Evolutionary conservation across 1,140 invertebrate genomes (phyloP).

Genomic region (Schmidtea mediterranea): DNA sequence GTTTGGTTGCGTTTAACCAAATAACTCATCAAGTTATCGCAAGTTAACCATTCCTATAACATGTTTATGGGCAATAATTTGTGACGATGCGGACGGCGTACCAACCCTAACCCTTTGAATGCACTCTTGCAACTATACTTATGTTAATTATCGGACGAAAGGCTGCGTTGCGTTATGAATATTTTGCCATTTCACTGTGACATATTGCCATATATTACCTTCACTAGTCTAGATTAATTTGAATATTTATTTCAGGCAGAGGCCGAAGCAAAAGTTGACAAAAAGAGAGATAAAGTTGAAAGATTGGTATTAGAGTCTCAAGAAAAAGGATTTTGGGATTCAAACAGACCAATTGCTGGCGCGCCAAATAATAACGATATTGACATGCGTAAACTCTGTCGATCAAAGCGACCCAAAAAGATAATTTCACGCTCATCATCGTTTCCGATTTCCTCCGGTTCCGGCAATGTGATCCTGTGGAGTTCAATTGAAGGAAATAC

Average conservation of each 20-base stretch:
- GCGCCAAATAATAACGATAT: constrained; percentile 95
- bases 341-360: constrained; percentile 87
- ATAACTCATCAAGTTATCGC: too few relatives aligned
- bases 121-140: too few relatives aligned
- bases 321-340: constrained; percentile 96
- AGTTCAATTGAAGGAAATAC: not conserved
- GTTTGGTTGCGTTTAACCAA: too few relatives aligned
- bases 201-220: too few relatives aligned
- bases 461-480: not conserved
- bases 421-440: not conserved
- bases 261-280: constrained; percentile 33
- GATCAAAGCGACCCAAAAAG: constrained; percentile 22
- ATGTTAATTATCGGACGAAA: too few relatives aligned
- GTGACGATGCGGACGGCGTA: too few relatives aligned
- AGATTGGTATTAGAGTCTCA: constrained; percentile 91
- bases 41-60: too few relatives aligned
- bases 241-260: constrained; percentile 34
- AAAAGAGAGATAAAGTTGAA: constrained; percentile 78
- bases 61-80: too few relatives aligned
- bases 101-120: too few relatives aligned
- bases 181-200: too few relatives aligned
- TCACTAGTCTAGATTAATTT: too few relatives aligned
- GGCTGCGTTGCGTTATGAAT: too few relatives aligned
- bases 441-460: constrained; percentile 1
- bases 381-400: constrained; percentile 56